Evolutionary conservation across 2,888 invertebrate species (phyloP), one percentile per base, ranked within the genome.

Genomic region (Antheraea assamensis): DNA sequence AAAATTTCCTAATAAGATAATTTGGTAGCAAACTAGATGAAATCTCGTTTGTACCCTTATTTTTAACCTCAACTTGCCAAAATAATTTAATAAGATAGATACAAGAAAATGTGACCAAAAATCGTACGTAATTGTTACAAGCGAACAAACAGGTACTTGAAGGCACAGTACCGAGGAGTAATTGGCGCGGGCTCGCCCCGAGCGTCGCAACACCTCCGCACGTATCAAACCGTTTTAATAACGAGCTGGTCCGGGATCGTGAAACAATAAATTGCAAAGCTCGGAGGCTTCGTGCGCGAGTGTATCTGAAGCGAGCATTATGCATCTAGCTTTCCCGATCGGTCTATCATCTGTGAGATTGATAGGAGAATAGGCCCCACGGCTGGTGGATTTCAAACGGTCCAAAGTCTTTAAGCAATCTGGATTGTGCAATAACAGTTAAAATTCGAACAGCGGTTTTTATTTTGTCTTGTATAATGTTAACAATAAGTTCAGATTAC

Each of bases 201-300:
- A 93, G 94, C 94, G 86, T 89, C 90, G 91, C 92, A 94, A 94
- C 94, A 94, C 94, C 94, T 94, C 90, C 87, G 84, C 89, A 92
- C 92, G 92, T 92, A 93, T 92, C 94, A 92, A 92, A 94, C 94
- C 92, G 93, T 94, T 94, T 94, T 94, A 94, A 94, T 94, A 94
- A 94, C 94, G 93, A 94, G 92, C 92, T 88, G 82, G 89, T 87
- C 88, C 87, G 91, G 92, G 92, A 94, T 94, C 94, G 94, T 94
- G 94, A 94, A 94, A 94, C 94, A 93, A 94, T 94, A 94, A 94
- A 94, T 94, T 94, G 94, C 94, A 88, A 94, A 90, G 92, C 94
- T 94, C 88, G 90, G 89, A 94, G 94, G 94, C 94, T 94, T 94
- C 94, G 94, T 94, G 94, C 92, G 80, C 87, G 88, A 93, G 94